These are phyloP conservation scores for Heliopora coerulea DNA, from an alignment of 92 coral and sea anemone genomes.

Conservation along the genomic window DNA sequence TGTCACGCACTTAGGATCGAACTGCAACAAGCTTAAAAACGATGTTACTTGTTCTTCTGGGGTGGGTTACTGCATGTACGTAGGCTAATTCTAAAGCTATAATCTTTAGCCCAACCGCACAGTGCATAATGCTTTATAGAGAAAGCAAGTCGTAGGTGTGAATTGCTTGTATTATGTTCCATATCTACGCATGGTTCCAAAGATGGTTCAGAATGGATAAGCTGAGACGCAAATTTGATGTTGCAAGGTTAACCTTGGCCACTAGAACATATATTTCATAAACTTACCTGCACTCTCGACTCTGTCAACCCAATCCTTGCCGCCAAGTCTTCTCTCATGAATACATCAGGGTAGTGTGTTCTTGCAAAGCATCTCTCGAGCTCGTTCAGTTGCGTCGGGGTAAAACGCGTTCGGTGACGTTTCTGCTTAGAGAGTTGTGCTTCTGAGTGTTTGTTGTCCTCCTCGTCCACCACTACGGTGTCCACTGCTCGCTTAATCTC, in stretches of 20 bases:
- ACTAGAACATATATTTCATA: neutral
- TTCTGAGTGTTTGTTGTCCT: conserved; percentile 73
- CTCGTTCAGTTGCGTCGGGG: conserved; percentile 98
- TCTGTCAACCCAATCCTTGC: conserved; percentile 96
- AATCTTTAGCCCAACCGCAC: too few relatives aligned
- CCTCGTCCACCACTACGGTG: conserved; percentile 76
- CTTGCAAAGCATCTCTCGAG: conserved; percentile 96
- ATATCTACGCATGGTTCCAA: too few relatives aligned
- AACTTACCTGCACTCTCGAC: conserved; percentile 97
- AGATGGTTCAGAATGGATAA: too few relatives aligned
- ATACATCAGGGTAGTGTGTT: conserved; percentile 96
- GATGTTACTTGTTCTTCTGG: neutral
- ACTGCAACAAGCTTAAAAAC: neutral
- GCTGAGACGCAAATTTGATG: neutral
- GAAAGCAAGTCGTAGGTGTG: too few relatives aligned
- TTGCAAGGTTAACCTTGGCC: neutral
- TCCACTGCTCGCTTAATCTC: conserved; percentile 83
- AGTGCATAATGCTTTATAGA: too few relatives aligned
- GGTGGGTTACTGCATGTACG: too few relatives aligned
- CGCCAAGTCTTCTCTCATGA: conserved; percentile 97
- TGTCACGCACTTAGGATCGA: neutral
- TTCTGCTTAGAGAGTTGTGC: conserved; percentile 94
- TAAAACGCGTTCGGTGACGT: conserved; percentile 96
- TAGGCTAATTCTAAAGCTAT: too few relatives aligned
- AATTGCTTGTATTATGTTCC: too few relatives aligned